Evolutionary conservation across 2,113 vertebrate genomes (phyloP).

Genomic region (Alectura lathami): DNA sequence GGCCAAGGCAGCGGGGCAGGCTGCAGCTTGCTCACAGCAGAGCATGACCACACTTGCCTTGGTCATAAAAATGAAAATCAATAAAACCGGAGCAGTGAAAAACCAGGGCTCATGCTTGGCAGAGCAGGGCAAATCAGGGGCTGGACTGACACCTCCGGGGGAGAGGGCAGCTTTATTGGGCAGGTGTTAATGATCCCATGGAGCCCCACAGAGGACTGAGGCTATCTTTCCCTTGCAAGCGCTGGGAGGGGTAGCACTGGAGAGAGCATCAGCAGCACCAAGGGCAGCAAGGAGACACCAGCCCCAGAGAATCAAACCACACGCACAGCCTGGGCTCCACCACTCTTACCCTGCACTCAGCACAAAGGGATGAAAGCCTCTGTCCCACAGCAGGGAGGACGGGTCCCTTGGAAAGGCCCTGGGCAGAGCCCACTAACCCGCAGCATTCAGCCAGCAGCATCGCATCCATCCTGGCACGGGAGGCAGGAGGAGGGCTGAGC

Average conservation of each 20-base stretch:
- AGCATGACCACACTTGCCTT: neutral
- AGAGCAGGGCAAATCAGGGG: neutral
- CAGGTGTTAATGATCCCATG: neutral
- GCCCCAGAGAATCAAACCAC: neutral
- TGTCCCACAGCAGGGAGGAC: accelerated
- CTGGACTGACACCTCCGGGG: neutral
- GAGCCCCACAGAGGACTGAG: neutral
- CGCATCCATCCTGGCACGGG: neutral
- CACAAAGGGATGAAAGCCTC: accelerated
- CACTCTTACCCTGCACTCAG: accelerated
- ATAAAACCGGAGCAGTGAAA: neutral
- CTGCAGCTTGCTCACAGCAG: neutral
- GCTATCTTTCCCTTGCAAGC: neutral
- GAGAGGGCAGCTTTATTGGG: neutral
- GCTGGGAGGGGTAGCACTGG: neutral
- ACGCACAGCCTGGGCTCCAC: neutral
- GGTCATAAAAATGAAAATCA: neutral
- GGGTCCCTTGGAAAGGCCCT: accelerated
- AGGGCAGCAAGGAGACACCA: neutral
- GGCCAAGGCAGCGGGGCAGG: neutral
- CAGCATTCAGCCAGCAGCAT: neutral
- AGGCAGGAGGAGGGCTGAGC: neutral
- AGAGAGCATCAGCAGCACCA: neutral
- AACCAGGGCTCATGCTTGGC: neutral
- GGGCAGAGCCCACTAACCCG: neutral